Conservation (phyloP, 2,888 invertebrate genomes). For the Dinocampus coccinellae region DNA sequence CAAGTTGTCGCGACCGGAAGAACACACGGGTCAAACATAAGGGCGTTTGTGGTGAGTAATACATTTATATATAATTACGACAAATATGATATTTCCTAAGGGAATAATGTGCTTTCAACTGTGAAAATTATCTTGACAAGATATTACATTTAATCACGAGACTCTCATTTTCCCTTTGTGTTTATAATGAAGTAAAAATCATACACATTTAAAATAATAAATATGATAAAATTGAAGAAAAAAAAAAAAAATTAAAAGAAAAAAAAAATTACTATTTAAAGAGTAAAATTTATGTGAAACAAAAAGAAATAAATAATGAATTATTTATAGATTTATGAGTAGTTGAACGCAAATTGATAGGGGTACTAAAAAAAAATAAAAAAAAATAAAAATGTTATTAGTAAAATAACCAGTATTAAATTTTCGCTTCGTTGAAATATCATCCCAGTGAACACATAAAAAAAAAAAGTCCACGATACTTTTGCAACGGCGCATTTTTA, state of each 20-base stretch:
- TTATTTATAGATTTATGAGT: neutral
- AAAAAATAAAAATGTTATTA: neutral
- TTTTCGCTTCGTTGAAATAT: neutral
- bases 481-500: neutral
- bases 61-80: neutral
- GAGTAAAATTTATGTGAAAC: no score
- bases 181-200: no score
- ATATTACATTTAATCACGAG: no score
- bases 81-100: neutral
- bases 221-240: no score
- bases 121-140: no score
- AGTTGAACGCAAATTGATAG: neutral
- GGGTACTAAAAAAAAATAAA: neutral
- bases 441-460: neutral
- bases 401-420: no score
- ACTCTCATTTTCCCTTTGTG: no score
- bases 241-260: no score
- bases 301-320: neutral
- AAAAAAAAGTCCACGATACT: neutral
- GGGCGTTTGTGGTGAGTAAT: slow-evolving; percentile 84
- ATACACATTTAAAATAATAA: no score
- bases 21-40: slow-evolving; percentile 80
- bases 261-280: no score
- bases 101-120: neutral
- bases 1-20: slow-evolving; percentile 81